A percentile compares a stretch with the other conserved stretches of the same genome.
phyloP scores from a whole-genome alignment of 2,888 invertebrate species.

The Drosophila nr. medialis region DNA sequence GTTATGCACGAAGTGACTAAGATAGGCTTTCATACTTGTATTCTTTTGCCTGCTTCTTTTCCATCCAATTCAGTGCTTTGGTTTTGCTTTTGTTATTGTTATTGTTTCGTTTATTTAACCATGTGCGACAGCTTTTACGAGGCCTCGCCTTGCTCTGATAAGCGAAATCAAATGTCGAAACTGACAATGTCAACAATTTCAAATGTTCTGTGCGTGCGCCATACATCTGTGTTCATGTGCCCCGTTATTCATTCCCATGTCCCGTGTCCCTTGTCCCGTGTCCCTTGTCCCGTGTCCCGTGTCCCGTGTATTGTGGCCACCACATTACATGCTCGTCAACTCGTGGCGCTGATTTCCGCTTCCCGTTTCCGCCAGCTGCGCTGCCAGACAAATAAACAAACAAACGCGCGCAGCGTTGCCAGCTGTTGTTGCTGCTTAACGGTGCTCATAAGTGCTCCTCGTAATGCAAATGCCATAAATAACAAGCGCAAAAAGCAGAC shows the following conservation, averaged over 20 bases:
- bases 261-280: not conserved
- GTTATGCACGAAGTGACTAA: not conserved
- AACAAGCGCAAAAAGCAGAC: conserved; percentile 37
- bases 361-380: conserved; percentile 36
- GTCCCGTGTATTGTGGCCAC: conserved; percentile 39
- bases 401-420: conserved; percentile 20
- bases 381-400: conserved; percentile 19
- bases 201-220: conserved; percentile 43
- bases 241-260: not conserved
- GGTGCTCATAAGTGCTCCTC: conserved; percentile 32
- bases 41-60: not conserved
- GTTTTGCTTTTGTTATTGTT: conserved; percentile 20
- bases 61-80: conserved; percentile 3
- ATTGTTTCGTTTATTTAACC: conserved; percentile 25
- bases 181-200: conserved; percentile 74
- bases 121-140: conserved; percentile 69
- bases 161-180: conserved; percentile 76
- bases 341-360: conserved; percentile 60
- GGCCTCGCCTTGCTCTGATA: conserved; percentile 58
- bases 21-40: not conserved
- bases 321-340: conserved; percentile 51
- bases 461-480: conserved; percentile 64
- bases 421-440: conserved; percentile 48
- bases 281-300: not conserved
- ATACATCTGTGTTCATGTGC: conserved; percentile 5